phyloP scores from a whole-genome alignment of 2,113 vertebrate species.

The Prolemur simus region DNA sequence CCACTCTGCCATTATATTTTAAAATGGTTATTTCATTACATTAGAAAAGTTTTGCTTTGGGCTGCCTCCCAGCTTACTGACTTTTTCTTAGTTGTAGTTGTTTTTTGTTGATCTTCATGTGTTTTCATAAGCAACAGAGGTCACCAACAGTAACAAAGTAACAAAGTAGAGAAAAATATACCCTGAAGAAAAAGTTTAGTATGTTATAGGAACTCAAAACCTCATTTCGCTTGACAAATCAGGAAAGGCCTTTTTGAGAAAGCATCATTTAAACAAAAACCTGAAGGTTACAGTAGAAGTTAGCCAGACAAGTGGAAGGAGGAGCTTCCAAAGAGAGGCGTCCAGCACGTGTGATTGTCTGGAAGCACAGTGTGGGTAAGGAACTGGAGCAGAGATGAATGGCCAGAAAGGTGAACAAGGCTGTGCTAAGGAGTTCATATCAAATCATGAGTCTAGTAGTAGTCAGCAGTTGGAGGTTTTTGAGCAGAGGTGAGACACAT shows the following conservation, averaged over 20 bases:
- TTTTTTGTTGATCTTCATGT: background rate
- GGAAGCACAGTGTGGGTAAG: background rate
- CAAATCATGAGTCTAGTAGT: background rate
- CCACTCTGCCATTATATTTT: background rate
- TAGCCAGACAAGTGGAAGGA: background rate
- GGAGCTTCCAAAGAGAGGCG: background rate
- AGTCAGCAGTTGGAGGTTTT: background rate
- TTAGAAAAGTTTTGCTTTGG: background rate
- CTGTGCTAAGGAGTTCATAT: background rate
- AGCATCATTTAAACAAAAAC: background rate
- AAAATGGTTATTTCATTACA: background rate
- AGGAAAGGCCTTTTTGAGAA: background rate
- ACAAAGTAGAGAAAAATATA: background rate
- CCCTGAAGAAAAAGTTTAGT: background rate
- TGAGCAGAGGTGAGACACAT: background rate
- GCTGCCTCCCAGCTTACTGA: background rate
- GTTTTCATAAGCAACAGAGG: background rate
- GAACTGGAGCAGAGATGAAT: background rate
- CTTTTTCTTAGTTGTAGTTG: background rate
- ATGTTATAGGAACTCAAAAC: background rate
- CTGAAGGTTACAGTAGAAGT: background rate
- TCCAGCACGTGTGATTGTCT: fast-evolving
- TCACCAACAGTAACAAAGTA: background rate
- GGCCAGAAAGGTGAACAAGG: background rate
- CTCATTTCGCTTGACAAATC: background rate